phyloP scores from a whole-genome alignment of 2,113 vertebrate species.

The Lophius piscatorius region DNA sequence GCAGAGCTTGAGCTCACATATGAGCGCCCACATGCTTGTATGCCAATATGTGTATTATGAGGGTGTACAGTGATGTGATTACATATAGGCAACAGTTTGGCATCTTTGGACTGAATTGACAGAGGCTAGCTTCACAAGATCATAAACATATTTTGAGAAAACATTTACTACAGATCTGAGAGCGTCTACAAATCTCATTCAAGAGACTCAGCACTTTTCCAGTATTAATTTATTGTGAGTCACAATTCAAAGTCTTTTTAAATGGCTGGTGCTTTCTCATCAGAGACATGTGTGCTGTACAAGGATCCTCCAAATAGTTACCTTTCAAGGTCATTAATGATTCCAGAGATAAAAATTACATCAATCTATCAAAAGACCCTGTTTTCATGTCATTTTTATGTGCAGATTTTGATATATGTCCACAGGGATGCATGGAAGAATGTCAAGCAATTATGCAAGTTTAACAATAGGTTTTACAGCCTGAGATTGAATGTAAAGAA shows the following conservation, averaged over 20 bases:
- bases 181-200: background rate
- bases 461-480: background rate
- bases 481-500: too few species aligned
- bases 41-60: slow-evolving; percentile 10
- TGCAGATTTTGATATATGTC: slow-evolving; percentile 31
- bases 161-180: background rate
- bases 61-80: background rate
- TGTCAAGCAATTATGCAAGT: background rate
- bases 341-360: slow-evolving; percentile 57
- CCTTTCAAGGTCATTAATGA: slow-evolving; percentile 62
- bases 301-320: slow-evolving; percentile 31
- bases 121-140: background rate
- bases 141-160: background rate
- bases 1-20: slow-evolving; percentile 14
- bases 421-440: background rate
- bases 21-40: slow-evolving; percentile 23
- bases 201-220: background rate
- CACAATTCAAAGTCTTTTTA: slow-evolving; percentile 25
- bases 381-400: slow-evolving; percentile 26
- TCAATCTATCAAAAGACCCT: slow-evolving; percentile 51
- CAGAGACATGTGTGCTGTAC: slow-evolving; percentile 20
- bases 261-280: slow-evolving; percentile 33
- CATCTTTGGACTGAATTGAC: slow-evolving; percentile 18
- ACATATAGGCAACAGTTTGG: slow-evolving; percentile 15
- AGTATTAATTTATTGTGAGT: slow-evolving; percentile 1